Evolutionary conservation across 2,888 invertebrate genomes (phyloP).

Genomic region (Acronicta alni): DNA sequence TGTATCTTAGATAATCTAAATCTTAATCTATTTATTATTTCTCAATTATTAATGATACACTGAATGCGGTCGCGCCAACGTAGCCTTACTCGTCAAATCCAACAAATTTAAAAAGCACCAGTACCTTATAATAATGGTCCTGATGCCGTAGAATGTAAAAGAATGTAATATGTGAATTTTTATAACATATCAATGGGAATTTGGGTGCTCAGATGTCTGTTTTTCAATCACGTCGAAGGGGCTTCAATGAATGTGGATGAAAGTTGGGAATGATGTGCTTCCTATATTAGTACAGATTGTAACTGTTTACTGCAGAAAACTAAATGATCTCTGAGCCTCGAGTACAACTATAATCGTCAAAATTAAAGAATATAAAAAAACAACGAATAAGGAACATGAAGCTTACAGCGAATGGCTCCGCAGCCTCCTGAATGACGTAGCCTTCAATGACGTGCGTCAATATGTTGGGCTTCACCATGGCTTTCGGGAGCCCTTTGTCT

Average conservation of each 20-base stretch:
- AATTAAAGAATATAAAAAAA: not conserved
- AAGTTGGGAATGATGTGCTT: not conserved
- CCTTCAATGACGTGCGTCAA: slow-evolving; percentile 99
- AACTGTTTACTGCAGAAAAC: not conserved
- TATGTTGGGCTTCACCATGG: slow-evolving; percentile 98
- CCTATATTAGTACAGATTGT: not conserved
- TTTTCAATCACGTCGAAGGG: not conserved
- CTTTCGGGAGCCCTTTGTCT: slow-evolving; percentile 93
- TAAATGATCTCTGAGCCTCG: not conserved
- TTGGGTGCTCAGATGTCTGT: not conserved
- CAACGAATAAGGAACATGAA: slow-evolving; percentile 29
- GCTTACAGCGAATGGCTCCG: slow-evolving; percentile 96
- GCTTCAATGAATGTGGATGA: not conserved
- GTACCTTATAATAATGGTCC: slow-evolving; percentile 37
- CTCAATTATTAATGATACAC: not conserved
- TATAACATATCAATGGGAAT: slow-evolving; percentile 12
- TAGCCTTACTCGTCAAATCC: slow-evolving; percentile 11
- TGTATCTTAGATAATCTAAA: not conserved
- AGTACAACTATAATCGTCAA: not conserved
- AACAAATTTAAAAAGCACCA: slow-evolving; percentile 13
- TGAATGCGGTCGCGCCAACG: not conserved
- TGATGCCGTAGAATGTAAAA: slow-evolving; percentile 34
- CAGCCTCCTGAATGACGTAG: slow-evolving; percentile 98
- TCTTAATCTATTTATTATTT: not conserved
- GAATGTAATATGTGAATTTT: slow-evolving; percentile 21